Percentiles rank a stretch among this genome's conserved stretches.
These are phyloP conservation scores for Ifrita kowaldi DNA, from an alignment of 2,113 vertebrate species.

Conservation along the genomic window DNA sequence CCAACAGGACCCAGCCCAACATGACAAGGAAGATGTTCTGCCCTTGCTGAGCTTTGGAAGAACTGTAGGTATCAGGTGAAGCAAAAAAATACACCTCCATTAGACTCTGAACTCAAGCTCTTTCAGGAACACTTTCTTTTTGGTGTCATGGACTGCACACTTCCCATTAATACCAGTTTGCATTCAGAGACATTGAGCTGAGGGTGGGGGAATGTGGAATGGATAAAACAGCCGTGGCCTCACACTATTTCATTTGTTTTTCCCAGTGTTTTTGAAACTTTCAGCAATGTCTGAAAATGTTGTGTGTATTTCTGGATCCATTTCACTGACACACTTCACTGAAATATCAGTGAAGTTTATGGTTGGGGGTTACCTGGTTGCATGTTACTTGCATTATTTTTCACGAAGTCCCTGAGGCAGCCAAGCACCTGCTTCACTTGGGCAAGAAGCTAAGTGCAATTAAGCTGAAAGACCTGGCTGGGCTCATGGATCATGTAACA, in stretches of 20 bases:
- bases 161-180: background rate
- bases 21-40: background rate
- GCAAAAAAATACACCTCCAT: background rate
- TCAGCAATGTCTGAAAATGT: background rate
- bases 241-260: background rate
- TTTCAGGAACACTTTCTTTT: background rate
- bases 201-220: fast-evolving
- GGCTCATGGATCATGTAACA: background rate
- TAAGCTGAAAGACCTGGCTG: background rate
- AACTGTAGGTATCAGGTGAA: background rate
- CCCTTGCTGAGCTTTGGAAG: background rate
- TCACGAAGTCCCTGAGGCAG: background rate
- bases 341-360: background rate
- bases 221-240: background rate
- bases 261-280: background rate
- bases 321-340: background rate
- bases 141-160: fast-evolving
- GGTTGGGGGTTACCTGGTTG: background rate
- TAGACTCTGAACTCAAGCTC: background rate
- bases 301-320: background rate
- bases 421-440: background rate
- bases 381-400: background rate
- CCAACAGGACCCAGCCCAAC: background rate
- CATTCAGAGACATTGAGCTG: fast-evolving
- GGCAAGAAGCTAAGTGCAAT: background rate